Base-by-base conservation (phyloP, 2,888 invertebrate species). In the Rotaria magnacalcarata region DNA sequence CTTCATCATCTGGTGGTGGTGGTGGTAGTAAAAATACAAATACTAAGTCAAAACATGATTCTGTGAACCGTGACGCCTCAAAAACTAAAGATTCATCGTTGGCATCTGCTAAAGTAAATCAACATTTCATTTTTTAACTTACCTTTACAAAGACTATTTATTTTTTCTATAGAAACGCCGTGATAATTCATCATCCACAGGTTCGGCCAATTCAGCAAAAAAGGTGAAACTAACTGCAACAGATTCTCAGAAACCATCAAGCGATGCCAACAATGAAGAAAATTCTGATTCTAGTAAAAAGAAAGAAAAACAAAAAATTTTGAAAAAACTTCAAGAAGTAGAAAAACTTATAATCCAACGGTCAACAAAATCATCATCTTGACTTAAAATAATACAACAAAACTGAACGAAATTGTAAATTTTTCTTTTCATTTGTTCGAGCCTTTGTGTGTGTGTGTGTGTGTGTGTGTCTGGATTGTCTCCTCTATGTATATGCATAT, bases 401-500 rank as follows among this genome's bases (percentile, higher is more conserved):
- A 16, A 34, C 10, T 34, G 67, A 67, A 34, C 34, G 34, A 14
- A 67, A 67, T 67, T 67, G 67, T 67, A 67, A 19, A 67, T 67
- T 67, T 34, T 67, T 67, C 34, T 67, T 67, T 67, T 34, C 19
- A 34, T 34, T 67, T 67, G 67, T 67, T 67, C 67, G 67, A 67
- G 67, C 67, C 67, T 67, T 60, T 34, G 34, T 34, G 50, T 50
- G 50, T 50, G 50, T 50, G 14, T 67, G 34, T 21, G 54, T 54
- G 16, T 67, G 67, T 41, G 67, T 41, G 67, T 16, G 67, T 67
- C 19, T 67, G 27, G 34, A 27, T 67, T 4, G 67, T 67, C 67
- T 67, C 67, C 67, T 67, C 67, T 67, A 34, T 67, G 67, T 67
- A 67, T 34, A 67, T 67, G 67, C 67, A 67, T 67, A 67, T 67